Evolutionary conservation across 2,888 invertebrate genomes (phyloP).

Genomic region (Operophtera brumata): DNA sequence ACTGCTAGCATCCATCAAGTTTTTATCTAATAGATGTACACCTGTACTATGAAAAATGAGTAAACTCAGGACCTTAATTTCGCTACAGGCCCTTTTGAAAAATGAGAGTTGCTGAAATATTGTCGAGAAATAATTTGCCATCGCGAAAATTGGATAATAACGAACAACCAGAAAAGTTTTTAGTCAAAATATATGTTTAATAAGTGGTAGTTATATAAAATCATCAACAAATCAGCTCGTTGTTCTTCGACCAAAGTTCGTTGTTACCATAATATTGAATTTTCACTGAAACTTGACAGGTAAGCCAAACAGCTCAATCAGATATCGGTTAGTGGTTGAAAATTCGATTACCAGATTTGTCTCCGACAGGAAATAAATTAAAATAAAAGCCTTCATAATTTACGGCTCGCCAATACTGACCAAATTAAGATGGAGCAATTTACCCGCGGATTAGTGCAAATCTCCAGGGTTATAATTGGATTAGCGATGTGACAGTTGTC

Average conservation of each 20-base stretch:
- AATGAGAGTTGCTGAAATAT: slow-evolving; percentile 38
- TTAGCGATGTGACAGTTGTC: slow-evolving; percentile 37
- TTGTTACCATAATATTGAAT: too few relatives aligned
- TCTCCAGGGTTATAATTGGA: slow-evolving; percentile 52
- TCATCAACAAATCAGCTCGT: too few relatives aligned
- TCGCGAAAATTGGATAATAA: slow-evolving; percentile 15
- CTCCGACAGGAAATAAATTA: too few relatives aligned
- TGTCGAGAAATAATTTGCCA: slow-evolving; percentile 15
- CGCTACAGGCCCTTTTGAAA: slow-evolving; percentile 31
- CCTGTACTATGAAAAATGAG: slow-evolving; percentile 49
- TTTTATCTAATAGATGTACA: slow-evolving; percentile 46
- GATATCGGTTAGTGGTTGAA: too few relatives aligned
- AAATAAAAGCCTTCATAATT: slow-evolving; percentile 1
- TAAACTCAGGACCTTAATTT: slow-evolving; percentile 40
- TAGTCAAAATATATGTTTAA: too few relatives aligned
- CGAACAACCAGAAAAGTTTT: slow-evolving; percentile 4
- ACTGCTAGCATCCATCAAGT: slow-evolving; percentile 60
- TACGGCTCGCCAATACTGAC: slow-evolving; percentile 14
- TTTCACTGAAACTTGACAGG: too few relatives aligned
- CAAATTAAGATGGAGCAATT: slow-evolving; percentile 31
- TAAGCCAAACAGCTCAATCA: too few relatives aligned
- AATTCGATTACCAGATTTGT: too few relatives aligned
- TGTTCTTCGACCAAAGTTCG: too few relatives aligned
- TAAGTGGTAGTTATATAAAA: too few relatives aligned
- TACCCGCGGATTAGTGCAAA: slow-evolving; percentile 38